A percentile compares a stretch with the other conserved stretches of the same genome.
Evolutionary conservation across 2,113 vertebrate species (phyloP).

Genomic region (Cynocephalus volans): DNA sequence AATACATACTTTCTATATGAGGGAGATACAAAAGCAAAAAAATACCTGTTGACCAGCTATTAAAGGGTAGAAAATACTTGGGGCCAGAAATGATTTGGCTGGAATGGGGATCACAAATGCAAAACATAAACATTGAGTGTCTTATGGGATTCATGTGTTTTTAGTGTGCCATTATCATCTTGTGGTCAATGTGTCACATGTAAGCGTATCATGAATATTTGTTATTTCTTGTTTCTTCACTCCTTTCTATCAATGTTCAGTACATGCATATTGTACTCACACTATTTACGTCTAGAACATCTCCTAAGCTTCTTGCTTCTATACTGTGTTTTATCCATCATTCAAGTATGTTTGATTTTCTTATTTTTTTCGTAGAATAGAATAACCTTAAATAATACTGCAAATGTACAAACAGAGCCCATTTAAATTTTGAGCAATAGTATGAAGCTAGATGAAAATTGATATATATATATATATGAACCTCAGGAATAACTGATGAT

Average conservation of each 20-base stretch:
- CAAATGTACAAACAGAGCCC: not conserved
- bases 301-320: not conserved
- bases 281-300: not conserved
- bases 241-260: not conserved
- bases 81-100: not conserved
- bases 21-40: not conserved
- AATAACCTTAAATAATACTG: not conserved
- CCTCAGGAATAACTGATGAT: not conserved
- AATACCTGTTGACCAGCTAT: not conserved
- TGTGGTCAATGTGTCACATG: not conserved
- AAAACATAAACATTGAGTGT: not conserved
- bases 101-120: not conserved
- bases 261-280: not conserved
- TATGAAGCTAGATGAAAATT: not conserved
- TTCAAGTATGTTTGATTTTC: not conserved
- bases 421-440: not conserved
- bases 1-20: not conserved
- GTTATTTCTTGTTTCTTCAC: not conserved
- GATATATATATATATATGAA: not conserved
- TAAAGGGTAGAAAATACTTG: not conserved
- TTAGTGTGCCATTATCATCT: not conserved
- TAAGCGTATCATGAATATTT: not conserved
- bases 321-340: not conserved
- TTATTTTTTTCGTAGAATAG: not conserved
- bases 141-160: not conserved